Percentiles rank a stretch among this genome's conserved stretches.
phyloP scores from a whole-genome alignment of 2,797 vertebrate genomes.

The Dendrocincla tyrannina region DNA sequence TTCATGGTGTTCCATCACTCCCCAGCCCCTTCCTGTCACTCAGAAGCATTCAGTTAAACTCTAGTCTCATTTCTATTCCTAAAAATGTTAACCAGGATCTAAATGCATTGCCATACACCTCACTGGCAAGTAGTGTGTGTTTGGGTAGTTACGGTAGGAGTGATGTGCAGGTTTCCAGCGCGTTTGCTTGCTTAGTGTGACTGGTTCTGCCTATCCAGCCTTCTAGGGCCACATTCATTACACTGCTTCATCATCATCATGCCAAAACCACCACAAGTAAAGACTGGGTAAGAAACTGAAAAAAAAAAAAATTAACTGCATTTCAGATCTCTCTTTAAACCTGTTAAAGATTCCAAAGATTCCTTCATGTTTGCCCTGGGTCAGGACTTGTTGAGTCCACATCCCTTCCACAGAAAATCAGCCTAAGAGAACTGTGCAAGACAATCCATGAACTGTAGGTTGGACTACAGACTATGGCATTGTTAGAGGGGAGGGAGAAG shows the following conservation, averaged over 20 bases:
- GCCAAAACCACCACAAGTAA: background rate
- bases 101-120: background rate
- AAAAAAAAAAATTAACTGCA: no score
- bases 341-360: background rate
- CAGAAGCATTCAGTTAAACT: background rate
- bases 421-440: background rate
- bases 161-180: background rate
- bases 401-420: background rate
- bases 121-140: no score
- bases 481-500: background rate
- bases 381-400: no score
- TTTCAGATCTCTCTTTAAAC: background rate
- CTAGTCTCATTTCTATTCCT: background rate
- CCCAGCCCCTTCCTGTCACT: background rate
- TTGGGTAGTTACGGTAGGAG: background rate
- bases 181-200: background rate
- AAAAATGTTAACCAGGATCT: background rate
- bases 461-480: background rate
- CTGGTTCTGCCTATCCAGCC: background rate
- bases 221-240: background rate
- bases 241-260: background rate
- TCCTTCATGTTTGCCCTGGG: background rate
- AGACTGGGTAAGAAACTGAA: background rate
- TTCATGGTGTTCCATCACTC: background rate
- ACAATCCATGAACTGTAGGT: background rate